Evolutionary conservation across 2,888 invertebrate species (phyloP).

Genomic region (Heterodera filipjevi): DNA sequence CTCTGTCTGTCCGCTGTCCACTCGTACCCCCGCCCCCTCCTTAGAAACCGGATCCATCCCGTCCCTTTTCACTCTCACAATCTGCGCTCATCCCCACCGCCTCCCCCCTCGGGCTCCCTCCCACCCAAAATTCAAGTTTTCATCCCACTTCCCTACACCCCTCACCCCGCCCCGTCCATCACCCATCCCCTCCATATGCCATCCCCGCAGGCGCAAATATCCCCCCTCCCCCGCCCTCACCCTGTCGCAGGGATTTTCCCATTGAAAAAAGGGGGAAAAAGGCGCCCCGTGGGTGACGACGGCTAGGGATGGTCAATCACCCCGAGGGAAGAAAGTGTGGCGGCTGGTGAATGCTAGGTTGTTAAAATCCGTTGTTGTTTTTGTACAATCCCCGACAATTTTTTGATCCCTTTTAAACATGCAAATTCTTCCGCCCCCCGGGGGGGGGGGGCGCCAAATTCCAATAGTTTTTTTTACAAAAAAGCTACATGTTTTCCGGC

Average conservation of each 20-base stretch:
- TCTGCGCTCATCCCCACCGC: background rate
- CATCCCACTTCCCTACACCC: background rate
- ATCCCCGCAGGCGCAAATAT: background rate
- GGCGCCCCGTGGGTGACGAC: too few species aligned
- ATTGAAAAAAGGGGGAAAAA: background rate
- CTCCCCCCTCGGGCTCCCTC: background rate
- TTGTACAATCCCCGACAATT: too few species aligned
- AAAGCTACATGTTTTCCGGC: too few species aligned
- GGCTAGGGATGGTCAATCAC: background rate
- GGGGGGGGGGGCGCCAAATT: background rate
- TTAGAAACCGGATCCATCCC: background rate
- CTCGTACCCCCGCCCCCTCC: background rate
- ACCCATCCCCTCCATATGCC: background rate
- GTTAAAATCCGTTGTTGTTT: too few species aligned
- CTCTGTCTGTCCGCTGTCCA: background rate
- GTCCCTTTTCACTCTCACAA: background rate
- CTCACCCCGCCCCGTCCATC: background rate
- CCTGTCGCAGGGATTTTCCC: conserved; percentile 10
- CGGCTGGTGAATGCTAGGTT: too few species aligned
- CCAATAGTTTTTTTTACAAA: too few species aligned
- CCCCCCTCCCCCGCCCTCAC: background rate
- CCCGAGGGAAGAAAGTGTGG: too few species aligned
- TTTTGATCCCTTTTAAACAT: background rate
- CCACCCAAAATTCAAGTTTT: background rate
- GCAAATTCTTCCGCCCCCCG: background rate